Evolutionary conservation across 2,113 vertebrate species (phyloP), one percentile per base, ranked within the genome.

Genomic region (Gobiocypris rarus): DNA sequence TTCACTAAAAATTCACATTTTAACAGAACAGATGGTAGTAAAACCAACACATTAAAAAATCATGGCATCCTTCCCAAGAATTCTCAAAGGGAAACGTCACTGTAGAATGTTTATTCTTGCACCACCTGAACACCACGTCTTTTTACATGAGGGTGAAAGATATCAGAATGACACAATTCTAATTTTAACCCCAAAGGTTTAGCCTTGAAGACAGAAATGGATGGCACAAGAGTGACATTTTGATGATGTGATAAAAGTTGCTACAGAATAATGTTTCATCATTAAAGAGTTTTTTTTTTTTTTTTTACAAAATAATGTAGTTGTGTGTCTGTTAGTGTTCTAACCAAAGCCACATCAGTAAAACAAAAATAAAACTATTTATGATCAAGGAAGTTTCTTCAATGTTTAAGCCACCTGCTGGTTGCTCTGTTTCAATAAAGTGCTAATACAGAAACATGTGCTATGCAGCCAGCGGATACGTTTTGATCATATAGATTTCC

Each of bases 401-500:
- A 9, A 24, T 2, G 28, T 56, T 54, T 82, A 24, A 24, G 54
- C 19, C 61, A 45, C 58, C 26, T 79, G 34, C 43, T 59, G 69
- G 2, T 10, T 43, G 24, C 19, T 54, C 63, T 28, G 43, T 73
- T 45, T 67, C 63, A 56, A 19, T 75, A 77, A 82, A 75, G 52
- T 61, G 75, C 28, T 41, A 3, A 58, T 24, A 82, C 15, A 17
- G 48, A 52, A 54, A 1, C 56, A 63, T 50, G 41, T 38, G 8
- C 38, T 76, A 34, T 67, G 14, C 61, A 77, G 59, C 17, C 26
- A 24, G 9, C 56, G 67, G 22, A 74, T 74, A 45, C 4, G 56
- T 83, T 86, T 84, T 83, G 81, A 67, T 80, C 65, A 73, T 41
- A 3, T 63, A 22, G n/a, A 28, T 67, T 75, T 13, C 77, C 50